Evolutionary conservation across 1,140 invertebrate species (phyloP).

Genomic region (Drosophila azteca): DNA sequence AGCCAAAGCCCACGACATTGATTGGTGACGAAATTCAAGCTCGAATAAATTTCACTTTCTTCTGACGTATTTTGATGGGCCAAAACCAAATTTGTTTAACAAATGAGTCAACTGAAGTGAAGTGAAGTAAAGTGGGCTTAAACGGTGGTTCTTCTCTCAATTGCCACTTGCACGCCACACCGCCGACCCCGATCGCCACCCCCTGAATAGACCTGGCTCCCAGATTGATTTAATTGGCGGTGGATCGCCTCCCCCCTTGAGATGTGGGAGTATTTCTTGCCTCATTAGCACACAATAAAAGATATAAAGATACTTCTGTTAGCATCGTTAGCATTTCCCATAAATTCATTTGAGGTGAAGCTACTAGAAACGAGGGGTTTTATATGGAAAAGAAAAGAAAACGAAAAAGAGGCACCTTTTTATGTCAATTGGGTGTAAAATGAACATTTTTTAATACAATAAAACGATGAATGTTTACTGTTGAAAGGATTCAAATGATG

Average conservation of each 20-base stretch:
- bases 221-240: background rate
- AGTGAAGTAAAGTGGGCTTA: conserved; percentile 3
- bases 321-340: conserved; percentile 61
- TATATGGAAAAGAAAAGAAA: background rate
- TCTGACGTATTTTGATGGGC: conserved; percentile 48
- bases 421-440: background rate
- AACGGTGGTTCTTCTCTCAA: conserved; percentile 11
- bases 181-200: too few relatives aligned
- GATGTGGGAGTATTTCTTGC: conserved; percentile 59
- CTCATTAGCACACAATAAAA: conserved; percentile 78
- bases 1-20: conserved; percentile 39
- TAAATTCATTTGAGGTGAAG: conserved; percentile 53
- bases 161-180: too few relatives aligned
- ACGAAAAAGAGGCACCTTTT: background rate
- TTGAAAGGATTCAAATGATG: too few relatives aligned
- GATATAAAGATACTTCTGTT: conserved; percentile 34
- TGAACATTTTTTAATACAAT: conserved; percentile 29
- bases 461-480: too few relatives aligned
- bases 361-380: conserved; percentile 37
- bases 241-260: too few relatives aligned
- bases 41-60: conserved; percentile 68
- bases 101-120: conserved; percentile 57
- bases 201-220: background rate
- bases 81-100: conserved; percentile 35
- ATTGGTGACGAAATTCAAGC: conserved; percentile 61